Percentiles rank a stretch among this genome's conserved stretches.
Evolutionary conservation across 2,888 invertebrate genomes (phyloP).

Genomic region (Drosophila barbarae): DNA sequence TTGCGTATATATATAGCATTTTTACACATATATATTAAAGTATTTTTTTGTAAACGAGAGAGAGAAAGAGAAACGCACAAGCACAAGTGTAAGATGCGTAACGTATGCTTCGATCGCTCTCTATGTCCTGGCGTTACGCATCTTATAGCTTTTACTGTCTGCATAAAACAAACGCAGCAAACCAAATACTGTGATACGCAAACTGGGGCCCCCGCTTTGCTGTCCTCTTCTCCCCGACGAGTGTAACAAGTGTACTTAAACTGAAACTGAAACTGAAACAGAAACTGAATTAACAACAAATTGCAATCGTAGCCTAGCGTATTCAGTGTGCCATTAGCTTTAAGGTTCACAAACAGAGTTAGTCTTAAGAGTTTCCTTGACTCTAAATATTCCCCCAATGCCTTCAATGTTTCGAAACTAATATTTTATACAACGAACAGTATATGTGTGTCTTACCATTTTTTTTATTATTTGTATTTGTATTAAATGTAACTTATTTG

Average conservation of each 20-base stretch:
- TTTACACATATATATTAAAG: neutral
- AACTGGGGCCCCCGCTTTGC: slow-evolving; percentile 4
- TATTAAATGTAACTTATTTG: slow-evolving; percentile 58
- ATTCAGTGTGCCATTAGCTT: slow-evolving; percentile 71
- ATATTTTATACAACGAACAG: slow-evolving; percentile 10
- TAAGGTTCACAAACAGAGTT: slow-evolving; percentile 35
- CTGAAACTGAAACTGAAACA: slow-evolving; percentile 17
- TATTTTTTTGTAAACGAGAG: slow-evolving; percentile 8
- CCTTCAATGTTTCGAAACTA: slow-evolving; percentile 5
- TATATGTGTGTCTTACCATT: slow-evolving; percentile 17
- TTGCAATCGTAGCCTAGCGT: slow-evolving; percentile 64
- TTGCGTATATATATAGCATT: slow-evolving; percentile 20
- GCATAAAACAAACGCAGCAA: slow-evolving; percentile 22
- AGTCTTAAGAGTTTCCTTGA: neutral
- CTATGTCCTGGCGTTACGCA: neutral
- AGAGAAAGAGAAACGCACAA: neutral
- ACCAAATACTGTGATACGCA: slow-evolving; percentile 42
- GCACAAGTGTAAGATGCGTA: neutral
- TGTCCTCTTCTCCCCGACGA: slow-evolving; percentile 9
- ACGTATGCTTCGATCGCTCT: neutral
- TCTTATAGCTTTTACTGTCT: neutral
- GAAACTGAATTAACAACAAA: slow-evolving; percentile 13
- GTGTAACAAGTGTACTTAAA: slow-evolving; percentile 36
- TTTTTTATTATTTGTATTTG: slow-evolving; percentile 11
- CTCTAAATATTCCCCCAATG: neutral